Conservation (phyloP, 2,888 invertebrate genomes). For the Acanthoscelides obtectus region DNA sequence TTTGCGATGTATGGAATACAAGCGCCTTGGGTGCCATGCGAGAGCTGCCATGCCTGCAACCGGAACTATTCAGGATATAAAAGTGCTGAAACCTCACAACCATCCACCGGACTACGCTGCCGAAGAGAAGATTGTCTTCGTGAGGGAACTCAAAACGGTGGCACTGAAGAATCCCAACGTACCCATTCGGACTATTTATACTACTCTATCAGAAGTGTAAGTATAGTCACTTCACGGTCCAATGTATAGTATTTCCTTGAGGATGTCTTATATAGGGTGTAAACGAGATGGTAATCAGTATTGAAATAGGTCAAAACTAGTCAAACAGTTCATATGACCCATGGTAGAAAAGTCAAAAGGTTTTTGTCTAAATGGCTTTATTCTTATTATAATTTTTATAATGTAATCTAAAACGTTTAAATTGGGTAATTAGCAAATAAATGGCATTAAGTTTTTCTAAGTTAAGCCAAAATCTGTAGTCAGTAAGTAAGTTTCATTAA, state of each 20-base stretch:
- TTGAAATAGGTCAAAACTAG: no score
- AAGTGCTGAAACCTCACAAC: conserved; percentile 41
- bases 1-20: conserved; percentile 43
- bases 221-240: conserved; percentile 9
- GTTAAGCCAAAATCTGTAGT: no score
- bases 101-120: conserved; percentile 43
- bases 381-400: no score
- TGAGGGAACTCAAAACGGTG: conserved; percentile 41
- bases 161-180: conserved; percentile 35
- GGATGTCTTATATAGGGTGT: no score
- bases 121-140: conserved; percentile 43
- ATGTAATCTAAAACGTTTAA: no score
- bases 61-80: conserved; percentile 42
- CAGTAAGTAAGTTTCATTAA: no score
- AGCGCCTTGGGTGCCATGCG: conserved; percentile 43
- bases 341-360: no score
- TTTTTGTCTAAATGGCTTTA: no score
- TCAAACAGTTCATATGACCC: no score
- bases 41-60: conserved; percentile 41
- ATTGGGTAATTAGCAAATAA: no score
- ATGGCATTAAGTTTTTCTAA: no score
- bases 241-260: not conserved
- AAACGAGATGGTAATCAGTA: no score
- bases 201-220: conserved; percentile 39
- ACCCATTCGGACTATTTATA: conserved; percentile 36